Conservation (phyloP, 2,888 invertebrate species). For the Quadriops clusia region DNA sequence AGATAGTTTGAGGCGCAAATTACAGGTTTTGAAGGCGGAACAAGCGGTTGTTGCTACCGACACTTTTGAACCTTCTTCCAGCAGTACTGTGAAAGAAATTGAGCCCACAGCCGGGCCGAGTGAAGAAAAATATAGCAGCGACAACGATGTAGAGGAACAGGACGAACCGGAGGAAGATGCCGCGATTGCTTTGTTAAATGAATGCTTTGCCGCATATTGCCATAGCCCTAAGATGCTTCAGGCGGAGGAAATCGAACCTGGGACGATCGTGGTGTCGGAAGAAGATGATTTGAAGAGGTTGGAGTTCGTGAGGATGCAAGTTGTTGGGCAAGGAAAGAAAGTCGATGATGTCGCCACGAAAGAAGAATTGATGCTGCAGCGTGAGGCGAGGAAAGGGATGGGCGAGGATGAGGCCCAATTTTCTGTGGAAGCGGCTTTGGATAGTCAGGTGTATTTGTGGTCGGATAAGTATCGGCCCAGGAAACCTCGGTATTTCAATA, state of each 20-base stretch:
- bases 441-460: conserved; percentile 84
- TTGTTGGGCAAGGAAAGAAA: conserved; percentile 48
- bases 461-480: conserved; percentile 96
- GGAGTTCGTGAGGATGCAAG: conserved; percentile 57
- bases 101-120: too few species aligned
- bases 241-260: conserved; percentile 54
- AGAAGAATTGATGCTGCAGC: conserved; percentile 55
- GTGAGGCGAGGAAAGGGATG: conserved; percentile 76
- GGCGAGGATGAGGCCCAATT: conserved; percentile 80
- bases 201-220: conserved; percentile 58
- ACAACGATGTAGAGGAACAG: conserved; percentile 20
- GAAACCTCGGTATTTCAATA: conserved; percentile 96
- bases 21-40: conserved; percentile 81
- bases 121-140: conserved; percentile 31
- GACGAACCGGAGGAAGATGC: conserved; percentile 30
- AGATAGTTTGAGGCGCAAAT: conserved; percentile 74
- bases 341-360: conserved; percentile 38
- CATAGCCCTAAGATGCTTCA: conserved; percentile 71
- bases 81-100: conserved; percentile 24
- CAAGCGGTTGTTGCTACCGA: conserved; percentile 46
- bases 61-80: conserved; percentile 11
- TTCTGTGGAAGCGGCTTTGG: conserved; percentile 78
- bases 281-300: conserved; percentile 66
- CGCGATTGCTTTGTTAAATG: conserved; percentile 41
- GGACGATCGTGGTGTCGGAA: conserved; percentile 63